Conservation (phyloP, 2,888 invertebrate species). For the Hoplodrina blanda region DNA sequence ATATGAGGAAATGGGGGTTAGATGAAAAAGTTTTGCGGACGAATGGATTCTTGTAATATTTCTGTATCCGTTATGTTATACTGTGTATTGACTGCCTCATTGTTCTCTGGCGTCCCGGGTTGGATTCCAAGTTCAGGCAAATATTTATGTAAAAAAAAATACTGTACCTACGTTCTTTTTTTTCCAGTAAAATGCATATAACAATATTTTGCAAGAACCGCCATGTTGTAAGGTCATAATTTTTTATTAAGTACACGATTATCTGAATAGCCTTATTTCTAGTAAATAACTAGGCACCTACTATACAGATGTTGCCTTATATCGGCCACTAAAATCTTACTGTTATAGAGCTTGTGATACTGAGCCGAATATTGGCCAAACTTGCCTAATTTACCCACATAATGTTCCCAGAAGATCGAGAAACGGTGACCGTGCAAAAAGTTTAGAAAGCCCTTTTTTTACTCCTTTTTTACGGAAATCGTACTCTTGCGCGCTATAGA, state of each 20-base stretch:
- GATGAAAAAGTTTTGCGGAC: conserved; percentile 22
- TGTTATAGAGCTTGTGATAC: conserved; percentile 22
- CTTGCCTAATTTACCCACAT: conserved; percentile 9
- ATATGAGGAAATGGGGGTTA: conserved; percentile 26
- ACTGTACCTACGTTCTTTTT: not conserved
- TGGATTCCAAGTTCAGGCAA: no score
- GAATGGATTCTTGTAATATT: conserved; percentile 24
- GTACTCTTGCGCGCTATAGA: conserved; percentile 6
- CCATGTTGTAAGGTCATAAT: not conserved
- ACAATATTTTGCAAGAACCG: not conserved
- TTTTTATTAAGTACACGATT: conserved; percentile 5
- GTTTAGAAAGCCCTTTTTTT: conserved; percentile 23
- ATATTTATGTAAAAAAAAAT: no score
- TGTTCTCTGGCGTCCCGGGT: no score
- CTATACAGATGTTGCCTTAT: conserved; percentile 19
- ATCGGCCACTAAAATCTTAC: conserved; percentile 37
- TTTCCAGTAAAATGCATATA: not conserved
- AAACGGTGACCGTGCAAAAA: conserved; percentile 21
- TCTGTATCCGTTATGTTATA: not conserved
- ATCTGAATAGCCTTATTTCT: conserved; percentile 1
- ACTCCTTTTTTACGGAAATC: conserved; percentile 21
- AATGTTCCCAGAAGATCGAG: conserved; percentile 16
- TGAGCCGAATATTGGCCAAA: conserved; percentile 6
- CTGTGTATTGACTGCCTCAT: no score
- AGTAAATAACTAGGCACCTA: conserved; percentile 1